Conservation (phyloP, 2,888 invertebrate genomes). For the Galeruca laticollis region DNA sequence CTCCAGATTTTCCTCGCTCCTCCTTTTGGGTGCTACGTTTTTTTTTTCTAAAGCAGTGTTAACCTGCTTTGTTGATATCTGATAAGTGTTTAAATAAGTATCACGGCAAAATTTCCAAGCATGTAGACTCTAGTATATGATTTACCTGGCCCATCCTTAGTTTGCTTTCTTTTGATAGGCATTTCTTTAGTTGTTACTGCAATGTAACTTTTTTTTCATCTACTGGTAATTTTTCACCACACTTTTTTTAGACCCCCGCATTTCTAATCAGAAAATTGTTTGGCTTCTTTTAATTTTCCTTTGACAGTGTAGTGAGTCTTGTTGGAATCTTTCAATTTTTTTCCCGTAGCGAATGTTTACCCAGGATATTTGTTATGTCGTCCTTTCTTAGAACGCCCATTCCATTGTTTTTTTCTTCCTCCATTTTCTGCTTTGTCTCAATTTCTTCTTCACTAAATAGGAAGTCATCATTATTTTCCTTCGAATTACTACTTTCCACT, state of each 20-base stretch:
- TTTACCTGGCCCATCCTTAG: conserved; percentile 15
- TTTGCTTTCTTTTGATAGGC: conserved; percentile 38
- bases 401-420: too few species aligned
- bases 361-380: too few species aligned
- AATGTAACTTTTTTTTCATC: conserved; percentile 32
- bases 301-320: conserved; percentile 37
- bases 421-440: too few species aligned
- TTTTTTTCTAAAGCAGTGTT: too few species aligned
- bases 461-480: conserved; percentile 34
- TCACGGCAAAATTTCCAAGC: conserved; percentile 37
- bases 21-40: conserved; percentile 28
- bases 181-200: too few species aligned
- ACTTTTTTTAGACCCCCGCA: conserved; percentile 36
- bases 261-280: conserved; percentile 28
- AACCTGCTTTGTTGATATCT: too few species aligned
- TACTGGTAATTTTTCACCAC: conserved; percentile 38
- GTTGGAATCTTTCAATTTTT: conserved; percentile 40
- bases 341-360: too few species aligned
- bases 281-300: conserved; percentile 34
- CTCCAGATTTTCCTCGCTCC: conserved; percentile 34
- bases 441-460: too few species aligned
- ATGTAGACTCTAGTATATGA: conserved; percentile 37
- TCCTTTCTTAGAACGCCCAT: too few species aligned
- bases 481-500: conserved; percentile 31
- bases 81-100: conserved; percentile 41